These are phyloP conservation scores for Blennius ocellaris DNA, from an alignment of 2,113 vertebrate species.

Conservation along the genomic window DNA sequence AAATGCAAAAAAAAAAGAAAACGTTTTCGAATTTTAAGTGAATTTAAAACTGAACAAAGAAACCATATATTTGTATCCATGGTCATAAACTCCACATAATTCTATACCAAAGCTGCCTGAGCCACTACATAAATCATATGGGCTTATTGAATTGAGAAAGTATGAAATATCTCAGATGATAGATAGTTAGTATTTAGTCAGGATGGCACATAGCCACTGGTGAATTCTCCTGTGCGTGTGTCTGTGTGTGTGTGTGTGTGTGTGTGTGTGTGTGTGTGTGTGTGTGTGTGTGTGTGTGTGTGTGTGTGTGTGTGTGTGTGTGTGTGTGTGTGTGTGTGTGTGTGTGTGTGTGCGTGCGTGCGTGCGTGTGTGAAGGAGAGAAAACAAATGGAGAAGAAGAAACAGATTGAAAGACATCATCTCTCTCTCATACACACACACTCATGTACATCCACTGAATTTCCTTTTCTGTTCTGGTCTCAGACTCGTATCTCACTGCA, in stretches of 20 bases:
- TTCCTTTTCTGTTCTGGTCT: background rate
- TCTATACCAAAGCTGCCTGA: constrained; percentile 32
- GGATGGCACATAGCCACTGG: constrained; percentile 58
- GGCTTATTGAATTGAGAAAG: constrained; percentile 72
- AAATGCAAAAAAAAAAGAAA: background rate
- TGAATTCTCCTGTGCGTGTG: constrained; percentile 21
- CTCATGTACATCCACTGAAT: background rate
- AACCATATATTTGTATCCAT: constrained; percentile 41
- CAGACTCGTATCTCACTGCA: background rate
- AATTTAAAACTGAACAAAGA: constrained; percentile 25
- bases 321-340: constrained; percentile 30
- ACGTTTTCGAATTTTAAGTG: background rate
- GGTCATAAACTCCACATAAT: constrained; percentile 43
- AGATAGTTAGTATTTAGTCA: constrained; percentile 73
- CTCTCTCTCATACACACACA: background rate
- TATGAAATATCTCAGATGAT: constrained; percentile 74
- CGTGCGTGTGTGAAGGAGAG: background rate
- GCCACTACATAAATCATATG: constrained; percentile 67
- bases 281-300: background rate
- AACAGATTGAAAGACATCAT: constrained; percentile 39
- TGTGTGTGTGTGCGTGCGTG: background rate
- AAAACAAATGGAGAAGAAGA: background rate
- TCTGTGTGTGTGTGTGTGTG: constrained; percentile 32
- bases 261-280: constrained; percentile 31
- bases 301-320: constrained; percentile 31